Percentiles rank a stretch among this genome's conserved stretches.
Conservation (phyloP, 1,140 invertebrate species). For the Ephestia elutella region DNA sequence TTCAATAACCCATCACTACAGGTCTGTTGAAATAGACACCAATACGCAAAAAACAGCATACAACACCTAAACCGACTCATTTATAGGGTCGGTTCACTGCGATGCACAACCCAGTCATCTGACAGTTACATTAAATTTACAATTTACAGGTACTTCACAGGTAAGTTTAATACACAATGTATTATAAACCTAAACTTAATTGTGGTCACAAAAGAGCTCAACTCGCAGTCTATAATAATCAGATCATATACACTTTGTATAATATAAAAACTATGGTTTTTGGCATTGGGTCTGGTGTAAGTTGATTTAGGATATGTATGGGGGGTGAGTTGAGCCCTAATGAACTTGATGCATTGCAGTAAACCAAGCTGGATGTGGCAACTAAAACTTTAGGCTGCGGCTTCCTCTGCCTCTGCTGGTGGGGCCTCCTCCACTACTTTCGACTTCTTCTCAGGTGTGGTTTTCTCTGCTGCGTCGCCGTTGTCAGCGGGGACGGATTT, state of each 20-base stretch:
- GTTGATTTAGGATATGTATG: constrained; percentile 44
- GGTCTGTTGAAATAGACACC: constrained; percentile 57
- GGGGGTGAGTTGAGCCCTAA: constrained; percentile 57
- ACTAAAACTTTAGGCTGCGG: constrained; percentile 75
- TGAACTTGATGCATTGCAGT: constrained; percentile 69
- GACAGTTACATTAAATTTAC: constrained; percentile 63
- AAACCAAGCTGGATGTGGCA: constrained; percentile 49
- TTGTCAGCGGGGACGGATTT: constrained; percentile 79
- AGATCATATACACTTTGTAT: constrained; percentile 51
- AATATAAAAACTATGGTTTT: constrained; percentile 55
- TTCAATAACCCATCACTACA: constrained; percentile 48
- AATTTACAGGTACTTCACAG: constrained; percentile 73
- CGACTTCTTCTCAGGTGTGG: constrained; percentile 82
- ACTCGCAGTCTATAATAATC: constrained; percentile 40
- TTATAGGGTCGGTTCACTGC: constrained; percentile 61
- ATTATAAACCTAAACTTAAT: constrained; percentile 65
- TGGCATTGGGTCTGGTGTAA: constrained; percentile 23
- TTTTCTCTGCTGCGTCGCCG: constrained; percentile 74
- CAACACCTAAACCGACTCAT: constrained; percentile 48
- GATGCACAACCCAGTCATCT: constrained; percentile 54
- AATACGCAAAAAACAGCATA: constrained; percentile 63
- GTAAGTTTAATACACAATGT: constrained; percentile 67
- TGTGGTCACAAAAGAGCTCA: constrained; percentile 64
- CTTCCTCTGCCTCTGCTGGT: constrained; percentile 77
- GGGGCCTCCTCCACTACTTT: constrained; percentile 79